Base-by-base conservation (phyloP, 2,888 invertebrate genomes). In the Rosalia funebris region DNA sequence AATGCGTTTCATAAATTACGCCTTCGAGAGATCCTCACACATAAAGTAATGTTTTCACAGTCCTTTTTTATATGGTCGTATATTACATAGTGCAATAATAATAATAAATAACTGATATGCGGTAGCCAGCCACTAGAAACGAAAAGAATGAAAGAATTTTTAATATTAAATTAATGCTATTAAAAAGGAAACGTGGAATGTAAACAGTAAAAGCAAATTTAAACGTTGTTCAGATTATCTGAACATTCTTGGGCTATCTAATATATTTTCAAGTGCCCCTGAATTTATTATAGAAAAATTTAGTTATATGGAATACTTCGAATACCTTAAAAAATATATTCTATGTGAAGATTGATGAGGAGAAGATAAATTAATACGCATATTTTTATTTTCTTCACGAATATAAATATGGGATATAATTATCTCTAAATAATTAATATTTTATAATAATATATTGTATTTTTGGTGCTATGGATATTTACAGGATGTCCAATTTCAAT, bases 191-290 rank as follows among this genome's bases (percentile, higher is more conserved):
- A 39, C 39, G 50, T 50, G 20, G 39, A n/a, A 39, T 50, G 19
- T 39, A 25, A 50, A 20, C 20, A 25, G 44, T 44, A 20, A 44
- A 44, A 20, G 12, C 12, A 31, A 20, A 50, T 50, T 50, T 31
- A 39, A 39, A 50, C 31, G 16, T 25, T 39, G 39, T 50, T 17
- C n/a, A 50, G 50, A 50, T 50, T 39, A 50, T 50, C 39, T 39
- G 20, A 50, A 39, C 50, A 50, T 50, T 50, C 50, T 10, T 39
- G 14, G 15, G 37, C 37, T 50, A 37, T 39, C 50, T 50, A 39
- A 39, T 14, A 39, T 50, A 39, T 50, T 39, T 39, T 25, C 36
- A 15, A 14, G 39, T 39, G 50, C 39, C 31, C 50, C 39, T 39
- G 50, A 50, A 50, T 50, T 50, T 50, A 50, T 50, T 39, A 25